Percentiles rank a stretch among this genome's conserved stretches.
phyloP scores from a whole-genome alignment of 1,140 invertebrate species.

The Hypothenemus hampei region DNA sequence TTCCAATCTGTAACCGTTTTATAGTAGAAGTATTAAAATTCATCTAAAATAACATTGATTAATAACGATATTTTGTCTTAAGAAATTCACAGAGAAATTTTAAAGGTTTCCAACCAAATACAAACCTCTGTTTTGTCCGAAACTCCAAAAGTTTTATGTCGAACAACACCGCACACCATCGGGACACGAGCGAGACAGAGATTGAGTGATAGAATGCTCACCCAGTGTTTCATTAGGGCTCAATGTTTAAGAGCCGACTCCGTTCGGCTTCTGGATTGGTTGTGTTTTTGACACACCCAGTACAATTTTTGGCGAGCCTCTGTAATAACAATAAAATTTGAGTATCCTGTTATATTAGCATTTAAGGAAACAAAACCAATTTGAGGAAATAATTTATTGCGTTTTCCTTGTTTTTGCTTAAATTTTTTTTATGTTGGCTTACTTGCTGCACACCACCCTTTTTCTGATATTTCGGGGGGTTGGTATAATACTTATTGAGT shows the following conservation, averaged over 20 bases:
- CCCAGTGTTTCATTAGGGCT: constrained; percentile 17
- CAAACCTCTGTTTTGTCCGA: constrained; percentile 1
- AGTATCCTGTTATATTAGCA: constrained; percentile 28
- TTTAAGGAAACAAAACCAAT: constrained; percentile 11
- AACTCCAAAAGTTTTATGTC: constrained; percentile 19
- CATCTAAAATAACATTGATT: constrained; percentile 14
- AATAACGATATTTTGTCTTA: no score
- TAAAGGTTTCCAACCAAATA: not conserved
- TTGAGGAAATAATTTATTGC: no score
- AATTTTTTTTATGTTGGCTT: no score
- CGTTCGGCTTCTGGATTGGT: constrained; percentile 9
- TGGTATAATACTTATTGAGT: no score
- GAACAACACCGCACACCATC: constrained; percentile 4
- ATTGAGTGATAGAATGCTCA: constrained; percentile 21
- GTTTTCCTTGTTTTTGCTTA: no score
- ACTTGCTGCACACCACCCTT: no score
- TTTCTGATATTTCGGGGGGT: no score
- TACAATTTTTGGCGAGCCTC: constrained; percentile 40
- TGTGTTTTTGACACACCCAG: constrained; percentile 25
- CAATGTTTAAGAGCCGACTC: constrained; percentile 12
- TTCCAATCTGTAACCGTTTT: constrained; percentile 20
- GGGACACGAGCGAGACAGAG: no score
- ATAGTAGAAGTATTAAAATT: not conserved
- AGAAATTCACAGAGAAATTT: no score
- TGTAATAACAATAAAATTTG: constrained; percentile 43